Evolutionary conservation across 2,888 invertebrate species (phyloP).

Genomic region (Sphaerophoria taeniata): DNA sequence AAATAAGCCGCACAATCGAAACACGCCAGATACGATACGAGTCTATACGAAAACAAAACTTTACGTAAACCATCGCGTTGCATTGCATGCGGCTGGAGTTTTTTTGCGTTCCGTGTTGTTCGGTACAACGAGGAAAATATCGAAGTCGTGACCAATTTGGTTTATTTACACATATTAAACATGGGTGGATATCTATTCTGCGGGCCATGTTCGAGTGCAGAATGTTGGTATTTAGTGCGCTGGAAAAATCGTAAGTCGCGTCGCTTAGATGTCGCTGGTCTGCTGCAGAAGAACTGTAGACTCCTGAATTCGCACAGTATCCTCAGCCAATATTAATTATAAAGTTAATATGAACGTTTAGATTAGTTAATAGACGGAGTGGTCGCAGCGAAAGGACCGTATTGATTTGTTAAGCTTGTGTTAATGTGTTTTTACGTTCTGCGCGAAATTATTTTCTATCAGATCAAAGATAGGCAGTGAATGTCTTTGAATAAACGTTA

Average conservation of each 20-base stretch:
- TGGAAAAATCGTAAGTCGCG: constrained; percentile 48
- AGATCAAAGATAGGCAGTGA: too few species aligned
- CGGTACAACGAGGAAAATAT: constrained; percentile 76
- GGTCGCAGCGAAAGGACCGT: constrained; percentile 28
- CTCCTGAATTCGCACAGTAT: constrained; percentile 32
- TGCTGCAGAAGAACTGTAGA: not conserved
- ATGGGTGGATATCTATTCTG: constrained; percentile 76
- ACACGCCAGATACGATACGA: not conserved
- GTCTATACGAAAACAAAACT: constrained; percentile 9
- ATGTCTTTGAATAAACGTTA: too few species aligned
- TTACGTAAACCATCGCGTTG: too few species aligned
- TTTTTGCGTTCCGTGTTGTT: constrained; percentile 63
- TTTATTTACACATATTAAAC: constrained; percentile 82
- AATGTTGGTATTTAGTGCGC: constrained; percentile 72
- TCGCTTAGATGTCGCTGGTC: not conserved
- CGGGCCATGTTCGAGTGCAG: constrained; percentile 34
- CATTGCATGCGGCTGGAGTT: too few species aligned
- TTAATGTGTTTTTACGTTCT: constrained; percentile 62
- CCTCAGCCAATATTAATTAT: constrained; percentile 15
- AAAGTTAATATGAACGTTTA: constrained; percentile 56
- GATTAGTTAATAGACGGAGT: constrained; percentile 48
- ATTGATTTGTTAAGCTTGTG: constrained; percentile 58
- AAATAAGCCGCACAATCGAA: constrained; percentile 15
- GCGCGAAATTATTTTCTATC: constrained; percentile 20
- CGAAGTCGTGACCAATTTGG: constrained; percentile 83